phyloP scores from a whole-genome alignment of 2,888 invertebrate genomes.

The Stenodera caucasica region DNA sequence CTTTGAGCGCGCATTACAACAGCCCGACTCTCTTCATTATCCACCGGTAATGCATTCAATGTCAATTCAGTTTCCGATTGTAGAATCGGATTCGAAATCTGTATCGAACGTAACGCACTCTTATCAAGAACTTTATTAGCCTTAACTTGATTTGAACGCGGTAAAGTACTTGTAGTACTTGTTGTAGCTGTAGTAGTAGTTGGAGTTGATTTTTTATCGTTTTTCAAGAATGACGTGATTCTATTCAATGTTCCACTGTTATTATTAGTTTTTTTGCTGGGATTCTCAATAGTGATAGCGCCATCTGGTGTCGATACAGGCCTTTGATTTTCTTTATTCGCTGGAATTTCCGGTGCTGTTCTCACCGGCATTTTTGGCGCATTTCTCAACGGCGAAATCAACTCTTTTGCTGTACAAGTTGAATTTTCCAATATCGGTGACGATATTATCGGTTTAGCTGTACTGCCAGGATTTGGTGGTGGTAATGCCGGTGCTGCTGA shows the following conservation, averaged over 20 bases:
- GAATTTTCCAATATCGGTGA: conserved; percentile 81
- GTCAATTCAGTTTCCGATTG: conserved; percentile 68
- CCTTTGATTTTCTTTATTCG: conserved; percentile 46
- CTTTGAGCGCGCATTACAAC: conserved; percentile 80
- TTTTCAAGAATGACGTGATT: conserved; percentile 75
- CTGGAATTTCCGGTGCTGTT: conserved; percentile 62
- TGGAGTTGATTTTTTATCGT: conserved; percentile 61
- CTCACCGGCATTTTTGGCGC: conserved; percentile 64
- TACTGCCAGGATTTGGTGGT: conserved; percentile 64
- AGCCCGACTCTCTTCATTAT: conserved; percentile 60
- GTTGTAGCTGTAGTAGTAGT: conserved; percentile 56
- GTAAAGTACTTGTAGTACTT: conserved; percentile 52
- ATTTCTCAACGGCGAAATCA: conserved; percentile 65
- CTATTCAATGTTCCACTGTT: conserved; percentile 64
- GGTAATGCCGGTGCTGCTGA: conserved; percentile 61
- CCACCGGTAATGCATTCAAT: conserved; percentile 64
- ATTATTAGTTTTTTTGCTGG: conserved; percentile 40
- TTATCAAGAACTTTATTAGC: conserved; percentile 70
- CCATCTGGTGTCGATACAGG: conserved; percentile 58
- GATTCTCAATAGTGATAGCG: conserved; percentile 45
- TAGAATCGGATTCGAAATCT: conserved; percentile 83
- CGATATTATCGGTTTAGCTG: conserved; percentile 75
- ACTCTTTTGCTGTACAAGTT: conserved; percentile 75
- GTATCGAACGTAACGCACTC: conserved; percentile 70
- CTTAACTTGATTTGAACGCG: conserved; percentile 63